These are phyloP conservation scores for Ornithoptera priamus DNA, from an alignment of 2,888 invertebrate genomes.

Conservation along the genomic window DNA sequence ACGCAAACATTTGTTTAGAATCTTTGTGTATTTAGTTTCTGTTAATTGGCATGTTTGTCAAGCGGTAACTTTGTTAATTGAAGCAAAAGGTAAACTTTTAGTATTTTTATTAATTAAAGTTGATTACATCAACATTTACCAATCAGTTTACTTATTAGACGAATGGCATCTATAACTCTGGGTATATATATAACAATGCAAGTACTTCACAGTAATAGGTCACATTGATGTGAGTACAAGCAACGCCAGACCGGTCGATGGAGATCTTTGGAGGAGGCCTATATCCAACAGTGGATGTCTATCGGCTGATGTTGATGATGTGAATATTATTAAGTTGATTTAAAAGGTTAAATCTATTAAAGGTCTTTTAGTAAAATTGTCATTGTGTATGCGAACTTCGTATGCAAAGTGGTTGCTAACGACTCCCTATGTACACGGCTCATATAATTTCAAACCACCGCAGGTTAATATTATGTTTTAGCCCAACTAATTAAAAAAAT, in stretches of 20 bases:
- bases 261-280: no score
- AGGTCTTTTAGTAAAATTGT: background rate
- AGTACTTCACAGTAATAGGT: no score
- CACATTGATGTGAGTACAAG: no score
- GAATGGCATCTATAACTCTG: no score
- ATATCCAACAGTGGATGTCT: no score
- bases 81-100: background rate
- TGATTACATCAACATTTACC: background rate
- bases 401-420: constrained; percentile 4
- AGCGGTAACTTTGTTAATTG: background rate
- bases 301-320: no score
- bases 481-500: background rate
- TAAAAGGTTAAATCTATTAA: background rate
- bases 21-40: background rate
- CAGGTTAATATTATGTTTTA: background rate
- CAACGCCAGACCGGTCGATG: no score
- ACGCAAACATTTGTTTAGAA: background rate
- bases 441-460: constrained; percentile 9
- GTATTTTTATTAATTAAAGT: no score
- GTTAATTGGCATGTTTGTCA: background rate
- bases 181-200: no score
- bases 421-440: constrained; percentile 11
- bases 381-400: background rate
- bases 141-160: no score
- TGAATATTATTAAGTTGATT: background rate